Percentiles rank a stretch among this genome's conserved stretches.
Conservation (phyloP, 1,140 invertebrate genomes). For the Sinella curviseta region DNA sequence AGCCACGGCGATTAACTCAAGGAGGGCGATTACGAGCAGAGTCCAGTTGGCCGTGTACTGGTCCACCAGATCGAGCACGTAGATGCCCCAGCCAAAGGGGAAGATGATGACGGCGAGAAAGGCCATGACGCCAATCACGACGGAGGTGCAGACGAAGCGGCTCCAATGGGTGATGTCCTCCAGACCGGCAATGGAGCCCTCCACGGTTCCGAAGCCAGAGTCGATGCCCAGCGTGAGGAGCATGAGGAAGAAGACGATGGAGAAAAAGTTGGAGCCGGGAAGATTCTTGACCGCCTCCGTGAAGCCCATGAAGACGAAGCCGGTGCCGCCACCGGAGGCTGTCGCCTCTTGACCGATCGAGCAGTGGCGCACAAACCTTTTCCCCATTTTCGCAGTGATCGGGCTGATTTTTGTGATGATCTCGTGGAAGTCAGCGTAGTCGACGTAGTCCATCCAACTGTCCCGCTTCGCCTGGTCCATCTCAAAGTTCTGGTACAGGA, state of each 20-base stretch:
- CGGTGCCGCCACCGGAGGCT: slow-evolving; percentile 50
- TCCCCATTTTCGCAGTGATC: too few species aligned
- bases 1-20: slow-evolving; percentile 86
- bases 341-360: not conserved
- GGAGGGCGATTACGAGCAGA: slow-evolving; percentile 88
- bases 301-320: slow-evolving; percentile 59
- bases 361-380: not conserved
- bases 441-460: not conserved
- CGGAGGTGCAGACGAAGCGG: not conserved
- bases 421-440: too few species aligned
- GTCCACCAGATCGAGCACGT: not conserved
- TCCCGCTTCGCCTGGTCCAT: not conserved
- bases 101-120: not conserved
- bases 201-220: slow-evolving; percentile 16
- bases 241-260: slow-evolving; percentile 12
- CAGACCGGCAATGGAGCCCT: not conserved
- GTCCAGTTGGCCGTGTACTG: slow-evolving; percentile 67
- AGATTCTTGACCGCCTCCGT: slow-evolving; percentile 58
- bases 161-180: not conserved
- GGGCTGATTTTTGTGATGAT: too few species aligned
- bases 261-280: not conserved
- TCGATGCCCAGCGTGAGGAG: slow-evolving; percentile 18
- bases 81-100: not conserved
- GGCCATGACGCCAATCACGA: not conserved
- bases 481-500: not conserved